Evolutionary conservation across 1,140 invertebrate genomes (phyloP), one percentile per base, ranked within the genome.

Genomic region (Apis mellifera): DNA sequence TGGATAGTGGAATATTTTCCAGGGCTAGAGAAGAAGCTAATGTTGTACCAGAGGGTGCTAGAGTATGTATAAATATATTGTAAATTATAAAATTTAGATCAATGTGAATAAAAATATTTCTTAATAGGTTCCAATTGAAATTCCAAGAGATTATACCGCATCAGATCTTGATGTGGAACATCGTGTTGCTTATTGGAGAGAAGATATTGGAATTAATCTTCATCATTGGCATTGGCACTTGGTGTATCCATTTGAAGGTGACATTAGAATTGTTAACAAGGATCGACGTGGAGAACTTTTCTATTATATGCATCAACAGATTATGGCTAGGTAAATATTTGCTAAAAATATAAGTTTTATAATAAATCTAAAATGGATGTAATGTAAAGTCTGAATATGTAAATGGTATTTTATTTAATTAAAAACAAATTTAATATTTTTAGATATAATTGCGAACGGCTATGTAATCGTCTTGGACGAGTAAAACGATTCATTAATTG

Each of bases 201-300:
- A 96, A 85, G 95, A 95, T 87, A 89, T 95, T 55, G 95, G 95
- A 11, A 92, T 96, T 75, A 96, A 96, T 92, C 92, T 95, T 68
- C 96, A 96, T 91, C 97, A 98, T 89, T 98, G 97, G 97, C 97
- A 98, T 92, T 97, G 96, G 97, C 97, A 97, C 92, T 93, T 97
- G 76, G 96, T 97, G 7, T 97, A 97, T 89, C 97, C 97, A 2
- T 96, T 96, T 89, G 95, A 96, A 78, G 95, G 95, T 2, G 91
- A 94, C 19, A 92, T 94, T 69, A 85, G 82, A 21, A 93, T 95
- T 50, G 95, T 95, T 15, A 92, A 93, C 69, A 95, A 95, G 74
- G 95, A 96, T 86, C 91, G 95, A 75, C 94, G 95, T 54, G 95
- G 95, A 9, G 95, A 96, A 89, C 90, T 96, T 0, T 96, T 96